Evolutionary conservation across 2,797 vertebrate genomes (phyloP).

Genomic region (Petrocephalus sullivani): DNA sequence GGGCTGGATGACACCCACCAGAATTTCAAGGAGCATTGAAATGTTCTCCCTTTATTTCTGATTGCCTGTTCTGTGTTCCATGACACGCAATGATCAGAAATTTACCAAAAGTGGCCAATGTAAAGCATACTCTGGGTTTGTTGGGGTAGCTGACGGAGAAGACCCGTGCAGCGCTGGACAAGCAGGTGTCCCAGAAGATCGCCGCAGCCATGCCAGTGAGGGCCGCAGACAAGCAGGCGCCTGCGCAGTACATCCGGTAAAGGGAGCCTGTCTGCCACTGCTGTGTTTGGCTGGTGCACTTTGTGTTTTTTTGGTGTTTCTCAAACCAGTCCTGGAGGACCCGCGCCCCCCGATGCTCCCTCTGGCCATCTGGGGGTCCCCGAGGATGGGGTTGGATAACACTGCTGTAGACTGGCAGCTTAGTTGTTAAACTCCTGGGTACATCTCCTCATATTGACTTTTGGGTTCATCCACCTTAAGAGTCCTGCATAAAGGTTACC

Average conservation of each 20-base stretch:
- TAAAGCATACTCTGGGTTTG: conserved; percentile 21
- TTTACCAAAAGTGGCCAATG: conserved; percentile 65
- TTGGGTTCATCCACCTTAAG: neutral
- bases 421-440: neutral
- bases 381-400: neutral
- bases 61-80: neutral
- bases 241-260: conserved; percentile 95
- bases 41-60: neutral
- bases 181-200: conserved; percentile 94
- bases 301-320: neutral
- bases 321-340: neutral
- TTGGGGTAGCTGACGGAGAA: conserved; percentile 86
- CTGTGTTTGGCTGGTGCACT: neutral
- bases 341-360: neutral
- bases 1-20: neutral
- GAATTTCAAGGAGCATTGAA: neutral
- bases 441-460: neutral
- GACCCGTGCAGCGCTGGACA: conserved; percentile 84
- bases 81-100: neutral
- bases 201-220: conserved; percentile 97
- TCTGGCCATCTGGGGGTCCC: neutral
- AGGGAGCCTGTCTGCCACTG: neutral
- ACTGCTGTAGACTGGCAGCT: neutral
- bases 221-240: conserved; percentile 94
- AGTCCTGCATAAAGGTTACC: neutral